Base-by-base conservation (phyloP, 1,140 invertebrate genomes). In the Lepidurus apus region DNA sequence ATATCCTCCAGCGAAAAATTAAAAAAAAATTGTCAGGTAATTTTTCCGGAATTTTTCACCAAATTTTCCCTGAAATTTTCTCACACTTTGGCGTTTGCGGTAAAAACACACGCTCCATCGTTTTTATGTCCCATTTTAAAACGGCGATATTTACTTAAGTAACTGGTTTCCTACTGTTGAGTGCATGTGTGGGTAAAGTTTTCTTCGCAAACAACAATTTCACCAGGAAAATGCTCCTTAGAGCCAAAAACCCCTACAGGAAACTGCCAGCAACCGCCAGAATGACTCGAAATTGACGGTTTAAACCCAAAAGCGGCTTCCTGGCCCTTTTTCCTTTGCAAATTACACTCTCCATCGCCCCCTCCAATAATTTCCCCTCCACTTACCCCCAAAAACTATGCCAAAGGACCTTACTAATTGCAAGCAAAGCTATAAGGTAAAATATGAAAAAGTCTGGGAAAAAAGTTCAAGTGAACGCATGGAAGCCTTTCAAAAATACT, bases 231-330 rank as follows among this genome's bases (percentile, higher is more conserved):
- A 65, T 7, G 17, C 21, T 65, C 17, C 53, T n/a, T 65, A 13
- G 53, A 65, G 21, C 21, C 53, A 21, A 13, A 65, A 21, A n/a
- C 1, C 53, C 17, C 53, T n/a, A 7, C 21, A 17, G 10, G 10
- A 47, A 47, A 11, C 45, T 13, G 17, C 53, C 53, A 65, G 9
- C 0, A 65, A 17, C 53, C 53, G 17, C 7, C 53, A 13, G 17
- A 65, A 65, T 21, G 53, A 65, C 53, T 65, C 53, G 3, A 65
- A 65, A 65, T 65, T 65, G 53, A 65, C 53, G 53, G 53, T 65
- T 65, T 65, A 13, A 65, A 65, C 8, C 53, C 17, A 65, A 65
- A 7, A n/a, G 53, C 53, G 53, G 53, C 53, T 65, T 65, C 53
- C 53, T 65, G 53, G 34, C 13, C 53, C 53, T 65, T 65, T 65